Evolutionary conservation across 2,888 invertebrate genomes (phyloP), one percentile per base, ranked within the genome.

Genomic region (Ochropacha duplaris): DNA sequence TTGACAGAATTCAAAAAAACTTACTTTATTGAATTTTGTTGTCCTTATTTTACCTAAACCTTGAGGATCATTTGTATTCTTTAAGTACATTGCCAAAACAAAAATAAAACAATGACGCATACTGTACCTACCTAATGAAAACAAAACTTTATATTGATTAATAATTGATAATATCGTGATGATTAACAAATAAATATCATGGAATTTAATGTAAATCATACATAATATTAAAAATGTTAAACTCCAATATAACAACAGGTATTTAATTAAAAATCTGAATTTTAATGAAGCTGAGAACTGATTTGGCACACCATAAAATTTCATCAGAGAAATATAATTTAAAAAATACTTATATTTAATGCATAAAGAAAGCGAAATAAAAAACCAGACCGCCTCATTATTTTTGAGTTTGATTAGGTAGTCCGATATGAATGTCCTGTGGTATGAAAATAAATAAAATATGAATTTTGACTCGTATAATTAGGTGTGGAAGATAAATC

Each of bases 391-490:
- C 52, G 19, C 52, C 62, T 66, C 69, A 65, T 70, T 66, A 72
- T 65, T 66, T 72, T 65, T 58, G 50, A 59, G 57, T 57, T 57
- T 58, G 60, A 68, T 73, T 64, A 68, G 50, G 56, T 58, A 64
- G 60, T 69, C 55, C 39, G 64, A 63, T 64, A 58, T 31, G n/a
- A 56, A 49, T 61, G 50, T 59, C 50, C 58, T 58, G 60, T 57
- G 64, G 44, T 64, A 62, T 64, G 64, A 66, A 73, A 74, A 75
- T 74, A 71, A 73, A 76, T 68, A 61, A 65, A 67, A 66, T 62
- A 65, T 65, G 68, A 69, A 72, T 69, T 69, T 76, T 65, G 70
- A 74, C 69, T 68, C 57, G 52, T 60, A 66, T 77, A 79, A 77
- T 79, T 73, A 79, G 66, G 73, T 67, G 68, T 76, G 73, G 63